Conservation (phyloP, 2,888 invertebrate genomes). For the Philhelius pedissequus region DNA sequence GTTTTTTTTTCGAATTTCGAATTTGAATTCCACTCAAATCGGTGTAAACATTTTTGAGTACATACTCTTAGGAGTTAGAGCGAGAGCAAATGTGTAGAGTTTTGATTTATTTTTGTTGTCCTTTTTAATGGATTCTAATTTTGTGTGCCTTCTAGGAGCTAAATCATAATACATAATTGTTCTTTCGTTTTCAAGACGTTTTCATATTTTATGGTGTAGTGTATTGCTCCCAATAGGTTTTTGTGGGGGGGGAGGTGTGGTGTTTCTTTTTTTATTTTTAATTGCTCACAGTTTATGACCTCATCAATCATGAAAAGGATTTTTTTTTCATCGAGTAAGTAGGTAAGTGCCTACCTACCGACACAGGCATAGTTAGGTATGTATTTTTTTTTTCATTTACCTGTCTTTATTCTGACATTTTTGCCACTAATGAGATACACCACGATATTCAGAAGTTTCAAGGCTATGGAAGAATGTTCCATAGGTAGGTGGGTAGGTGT, state of each 20-base stretch:
- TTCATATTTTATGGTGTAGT: not conserved
- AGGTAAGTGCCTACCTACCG: not conserved
- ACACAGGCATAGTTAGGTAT: no score
- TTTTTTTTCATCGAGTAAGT: not conserved
- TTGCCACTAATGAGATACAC: constrained; percentile 27
- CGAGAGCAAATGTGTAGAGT: not conserved
- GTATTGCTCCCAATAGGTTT: not conserved
- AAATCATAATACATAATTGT: no score
- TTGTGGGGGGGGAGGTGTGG: no score
- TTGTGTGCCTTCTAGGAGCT: not conserved
- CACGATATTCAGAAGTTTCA: constrained; percentile 28
- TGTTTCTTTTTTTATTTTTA: not conserved
- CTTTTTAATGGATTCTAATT: not conserved
- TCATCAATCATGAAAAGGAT: constrained; percentile 2
- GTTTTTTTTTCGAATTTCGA: constrained; percentile 18
- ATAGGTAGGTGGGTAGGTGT: not conserved
- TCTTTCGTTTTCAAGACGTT: not conserved
- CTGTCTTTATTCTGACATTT: constrained; percentile 7
- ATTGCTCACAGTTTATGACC: constrained; percentile 19
- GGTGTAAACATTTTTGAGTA: constrained; percentile 42
- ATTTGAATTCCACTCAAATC: constrained; percentile 14
- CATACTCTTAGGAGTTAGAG: constrained; percentile 21
- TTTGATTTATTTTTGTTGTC: not conserved
- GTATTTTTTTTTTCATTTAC: not conserved
- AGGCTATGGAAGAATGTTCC: not conserved